Percentiles rank a stretch among this genome's conserved stretches.
Evolutionary conservation across 92 coral and sea anemone species (phyloP).

Genomic region (Metridium senile): DNA sequence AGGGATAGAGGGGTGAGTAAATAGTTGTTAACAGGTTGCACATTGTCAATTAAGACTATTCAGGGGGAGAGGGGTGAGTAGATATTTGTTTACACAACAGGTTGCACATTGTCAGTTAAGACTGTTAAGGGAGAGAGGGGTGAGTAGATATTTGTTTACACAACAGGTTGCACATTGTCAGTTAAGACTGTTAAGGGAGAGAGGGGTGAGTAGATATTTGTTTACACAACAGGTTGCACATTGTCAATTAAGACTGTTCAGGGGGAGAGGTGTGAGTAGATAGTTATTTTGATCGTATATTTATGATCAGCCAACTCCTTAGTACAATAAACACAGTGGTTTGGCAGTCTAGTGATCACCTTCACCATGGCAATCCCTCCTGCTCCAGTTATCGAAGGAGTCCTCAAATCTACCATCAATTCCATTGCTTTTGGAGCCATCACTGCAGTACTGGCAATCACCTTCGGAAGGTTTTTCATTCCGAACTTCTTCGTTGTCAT

Average conservation of each 20-base stretch:
- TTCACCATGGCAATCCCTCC: slow-evolving; percentile 33
- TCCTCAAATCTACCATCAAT: slow-evolving; percentile 53
- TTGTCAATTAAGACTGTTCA: not conserved
- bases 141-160: not conserved
- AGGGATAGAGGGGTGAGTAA: not conserved
- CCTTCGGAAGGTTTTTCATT: slow-evolving; percentile 49
- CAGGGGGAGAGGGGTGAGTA: not conserved
- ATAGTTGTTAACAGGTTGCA: not conserved
- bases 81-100: not conserved
- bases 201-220: not conserved
- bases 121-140: not conserved
- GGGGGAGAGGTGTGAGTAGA: not conserved
- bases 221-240: not conserved
- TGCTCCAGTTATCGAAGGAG: slow-evolving; percentile 62
- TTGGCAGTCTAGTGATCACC: too few species aligned
- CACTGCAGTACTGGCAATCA: slow-evolving; percentile 43
- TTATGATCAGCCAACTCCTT: not conserved
- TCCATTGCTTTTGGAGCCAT: slow-evolving; percentile 62
- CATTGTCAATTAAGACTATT: too few species aligned
- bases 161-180: not conserved
- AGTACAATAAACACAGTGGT: not conserved
- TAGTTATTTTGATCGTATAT: not conserved
- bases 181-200: not conserved
- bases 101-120: not conserved
- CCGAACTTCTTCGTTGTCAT: slow-evolving; percentile 60